These are phyloP conservation scores for Hydroisotoma schaefferi DNA, from an alignment of 2,888 invertebrate species.

Conservation along the genomic window DNA sequence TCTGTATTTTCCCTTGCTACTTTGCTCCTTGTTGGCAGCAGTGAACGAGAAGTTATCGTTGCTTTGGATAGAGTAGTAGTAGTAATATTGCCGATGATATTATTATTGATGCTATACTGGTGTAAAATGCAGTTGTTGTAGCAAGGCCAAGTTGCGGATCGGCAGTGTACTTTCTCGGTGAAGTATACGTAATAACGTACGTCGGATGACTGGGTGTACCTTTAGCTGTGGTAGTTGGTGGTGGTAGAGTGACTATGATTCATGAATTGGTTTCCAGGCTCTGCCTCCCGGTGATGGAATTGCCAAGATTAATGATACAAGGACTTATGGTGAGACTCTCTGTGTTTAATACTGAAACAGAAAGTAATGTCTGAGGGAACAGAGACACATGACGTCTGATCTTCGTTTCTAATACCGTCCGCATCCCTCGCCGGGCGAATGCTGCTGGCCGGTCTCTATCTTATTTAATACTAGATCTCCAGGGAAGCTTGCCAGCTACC, in stretches of 20 bases:
- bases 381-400: conserved; percentile 15
- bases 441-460: too few species aligned
- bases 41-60: too few species aligned
- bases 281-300: conserved; percentile 35
- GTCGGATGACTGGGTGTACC: neutral
- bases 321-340: conserved; percentile 14
- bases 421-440: too few species aligned
- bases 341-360: conserved; percentile 15
- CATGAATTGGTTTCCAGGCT: conserved; percentile 21
- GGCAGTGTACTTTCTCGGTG: too few species aligned
- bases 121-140: conserved; percentile 2
- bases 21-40: too few species aligned
- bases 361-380: conserved; percentile 14
- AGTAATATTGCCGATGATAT: too few species aligned
- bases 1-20: too few species aligned
- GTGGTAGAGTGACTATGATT: conserved; percentile 20
- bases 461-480: too few species aligned
- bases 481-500: too few species aligned
- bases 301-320: conserved; percentile 44
- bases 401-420: neutral
- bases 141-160: too few species aligned
- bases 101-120: too few species aligned
- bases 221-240: neutral
- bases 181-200: neutral
- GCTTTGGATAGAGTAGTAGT: too few species aligned